phyloP scores from a whole-genome alignment of 2,888 invertebrate genomes.

The Aradus depressus region DNA sequence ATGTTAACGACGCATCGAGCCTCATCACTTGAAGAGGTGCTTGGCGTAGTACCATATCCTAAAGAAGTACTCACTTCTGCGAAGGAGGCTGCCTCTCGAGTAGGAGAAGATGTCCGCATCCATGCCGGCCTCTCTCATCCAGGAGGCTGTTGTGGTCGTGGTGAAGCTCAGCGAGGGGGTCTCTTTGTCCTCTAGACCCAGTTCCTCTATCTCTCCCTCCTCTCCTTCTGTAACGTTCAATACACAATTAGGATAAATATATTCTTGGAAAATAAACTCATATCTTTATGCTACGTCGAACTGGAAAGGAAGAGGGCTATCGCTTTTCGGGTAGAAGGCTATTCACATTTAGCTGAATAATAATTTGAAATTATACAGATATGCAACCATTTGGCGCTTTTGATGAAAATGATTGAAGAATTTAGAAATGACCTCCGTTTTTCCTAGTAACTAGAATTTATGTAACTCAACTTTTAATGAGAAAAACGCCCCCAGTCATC shows the following conservation, averaged over 20 bases:
- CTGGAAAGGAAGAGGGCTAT: too few relatives aligned
- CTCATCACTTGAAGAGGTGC: constrained; percentile 57
- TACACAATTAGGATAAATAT: neutral
- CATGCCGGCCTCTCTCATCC: constrained; percentile 87
- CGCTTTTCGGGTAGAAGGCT: too few relatives aligned
- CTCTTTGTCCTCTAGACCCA: constrained; percentile 41
- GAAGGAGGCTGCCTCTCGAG: constrained; percentile 70
- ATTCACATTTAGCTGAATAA: too few relatives aligned
- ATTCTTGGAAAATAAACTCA: neutral
- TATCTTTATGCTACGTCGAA: neutral
- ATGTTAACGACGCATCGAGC: constrained; percentile 16
- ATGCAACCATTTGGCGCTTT: too few relatives aligned
- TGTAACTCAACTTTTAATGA: too few relatives aligned
- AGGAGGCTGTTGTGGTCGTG: constrained; percentile 86
- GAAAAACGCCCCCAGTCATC: too few relatives aligned
- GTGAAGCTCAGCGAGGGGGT: constrained; percentile 65
- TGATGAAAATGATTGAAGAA: too few relatives aligned
- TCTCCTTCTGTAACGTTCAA: constrained; percentile 43
- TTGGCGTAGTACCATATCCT: constrained; percentile 81
- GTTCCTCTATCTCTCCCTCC: constrained; percentile 50
- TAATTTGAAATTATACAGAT: too few relatives aligned
- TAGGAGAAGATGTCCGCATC: constrained; percentile 86
- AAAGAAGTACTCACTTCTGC: constrained; percentile 92
- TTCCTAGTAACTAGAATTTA: too few relatives aligned
- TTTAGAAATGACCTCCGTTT: too few relatives aligned